A percentile compares a stretch with the other conserved stretches of the same genome.
Conservation (phyloP, 2,888 invertebrate genomes). For the Galerucella calmariensis region DNA sequence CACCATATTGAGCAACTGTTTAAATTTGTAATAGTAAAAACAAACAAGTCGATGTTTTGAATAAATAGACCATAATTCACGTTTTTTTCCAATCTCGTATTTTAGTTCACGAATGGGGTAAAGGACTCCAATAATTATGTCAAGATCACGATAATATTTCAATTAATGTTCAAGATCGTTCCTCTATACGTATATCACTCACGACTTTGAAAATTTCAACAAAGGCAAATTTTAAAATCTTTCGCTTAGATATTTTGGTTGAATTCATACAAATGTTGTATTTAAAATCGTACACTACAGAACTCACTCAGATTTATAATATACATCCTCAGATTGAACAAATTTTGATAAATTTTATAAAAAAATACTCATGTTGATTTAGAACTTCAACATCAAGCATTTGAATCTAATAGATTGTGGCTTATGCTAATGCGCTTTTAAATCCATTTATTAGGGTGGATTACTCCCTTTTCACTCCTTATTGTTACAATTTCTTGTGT, state of each 20-base stretch:
- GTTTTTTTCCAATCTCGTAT: neutral
- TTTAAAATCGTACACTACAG: neutral
- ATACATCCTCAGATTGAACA: too few species aligned
- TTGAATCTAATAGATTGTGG: too few species aligned
- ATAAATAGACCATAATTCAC: conserved; percentile 10
- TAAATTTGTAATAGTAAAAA: neutral
- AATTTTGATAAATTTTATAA: too few species aligned
- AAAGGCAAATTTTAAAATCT: neutral
- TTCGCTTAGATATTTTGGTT: neutral
- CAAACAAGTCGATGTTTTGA: conserved; percentile 9
- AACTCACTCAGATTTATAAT: too few species aligned
- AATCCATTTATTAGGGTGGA: too few species aligned
- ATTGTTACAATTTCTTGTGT: too few species aligned
- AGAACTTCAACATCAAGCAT: too few species aligned
- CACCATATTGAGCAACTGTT: neutral
- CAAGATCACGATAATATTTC: conserved; percentile 5
- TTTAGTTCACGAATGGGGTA: conserved; percentile 9
- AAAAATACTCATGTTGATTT: too few species aligned
- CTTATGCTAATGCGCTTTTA: too few species aligned
- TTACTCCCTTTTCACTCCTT: too few species aligned
- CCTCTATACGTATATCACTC: neutral
- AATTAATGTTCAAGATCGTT: neutral
- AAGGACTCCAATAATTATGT: conserved; percentile 6
- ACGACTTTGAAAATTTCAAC: conserved; percentile 4
- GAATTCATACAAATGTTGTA: neutral